Evolutionary conservation across 2,888 invertebrate genomes (phyloP).

Genomic region (Acanthosepion lycidas): DNA sequence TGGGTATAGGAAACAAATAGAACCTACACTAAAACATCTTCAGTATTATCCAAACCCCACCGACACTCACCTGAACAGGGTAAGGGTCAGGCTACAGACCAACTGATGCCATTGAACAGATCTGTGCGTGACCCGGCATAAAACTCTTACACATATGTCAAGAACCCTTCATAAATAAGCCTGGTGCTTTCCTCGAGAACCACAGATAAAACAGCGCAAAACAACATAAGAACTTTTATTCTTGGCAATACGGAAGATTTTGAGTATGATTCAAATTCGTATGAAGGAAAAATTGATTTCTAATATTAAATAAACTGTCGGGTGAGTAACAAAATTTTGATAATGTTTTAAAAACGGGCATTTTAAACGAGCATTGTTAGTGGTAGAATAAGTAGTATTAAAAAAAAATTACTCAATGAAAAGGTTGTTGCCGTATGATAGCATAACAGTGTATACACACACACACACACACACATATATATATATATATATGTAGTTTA

Average conservation of each 20-base stretch:
- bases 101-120: background rate
- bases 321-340: no score
- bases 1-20: background rate
- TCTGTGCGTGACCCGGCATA: background rate
- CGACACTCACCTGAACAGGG: background rate
- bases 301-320: background rate
- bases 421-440: no score
- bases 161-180: background rate
- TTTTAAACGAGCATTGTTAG: no score
- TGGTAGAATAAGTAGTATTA: no score
- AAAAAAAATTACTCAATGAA: no score
- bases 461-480: no score
- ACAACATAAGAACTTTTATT: background rate
- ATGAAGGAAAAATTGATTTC: background rate
- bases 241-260: background rate
- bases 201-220: background rate
- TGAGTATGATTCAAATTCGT: background rate
- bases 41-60: background rate
- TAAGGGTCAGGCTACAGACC: background rate
- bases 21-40: background rate
- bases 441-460: no score
- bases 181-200: background rate
- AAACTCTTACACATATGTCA: background rate
- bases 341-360: no score
- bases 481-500: background rate